A percentile compares a stretch with the other conserved stretches of the same genome.
phyloP scores from a whole-genome alignment of 2,113 vertebrate species.

The Hydrochoerus hydrochaeris region DNA sequence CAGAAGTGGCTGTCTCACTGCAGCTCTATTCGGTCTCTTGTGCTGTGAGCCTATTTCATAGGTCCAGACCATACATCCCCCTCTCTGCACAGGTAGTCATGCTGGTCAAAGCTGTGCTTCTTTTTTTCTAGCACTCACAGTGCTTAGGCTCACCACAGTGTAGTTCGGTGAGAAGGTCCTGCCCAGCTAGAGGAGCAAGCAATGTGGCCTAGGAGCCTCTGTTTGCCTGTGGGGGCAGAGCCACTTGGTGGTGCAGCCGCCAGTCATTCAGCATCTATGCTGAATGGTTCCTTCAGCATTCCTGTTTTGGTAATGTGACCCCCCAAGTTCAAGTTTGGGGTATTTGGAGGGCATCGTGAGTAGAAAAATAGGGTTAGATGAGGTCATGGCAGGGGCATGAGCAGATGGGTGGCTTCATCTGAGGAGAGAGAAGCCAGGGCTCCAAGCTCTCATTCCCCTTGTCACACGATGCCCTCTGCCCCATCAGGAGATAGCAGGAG shows the following conservation, averaged over 20 bases:
- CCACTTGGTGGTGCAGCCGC: background rate
- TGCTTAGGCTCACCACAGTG: background rate
- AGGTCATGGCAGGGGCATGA: background rate
- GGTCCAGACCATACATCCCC: background rate
- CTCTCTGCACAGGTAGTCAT: background rate
- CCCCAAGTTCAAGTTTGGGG: too few relatives aligned
- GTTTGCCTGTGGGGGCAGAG: background rate
- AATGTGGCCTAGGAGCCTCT: background rate
- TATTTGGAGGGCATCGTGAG: background rate
- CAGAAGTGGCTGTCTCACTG: background rate
- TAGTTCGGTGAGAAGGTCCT: background rate
- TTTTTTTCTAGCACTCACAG: background rate
- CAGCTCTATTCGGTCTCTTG: background rate
- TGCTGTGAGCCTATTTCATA: background rate
- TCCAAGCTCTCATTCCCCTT: background rate
- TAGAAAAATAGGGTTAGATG: background rate
- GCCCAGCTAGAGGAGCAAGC: background rate
- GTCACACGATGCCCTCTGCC: background rate
- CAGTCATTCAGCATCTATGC: background rate
- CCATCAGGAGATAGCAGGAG: background rate
- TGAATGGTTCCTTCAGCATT: background rate
- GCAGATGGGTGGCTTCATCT: background rate
- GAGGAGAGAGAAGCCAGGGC: background rate
- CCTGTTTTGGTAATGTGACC: background rate
- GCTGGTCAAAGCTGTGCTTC: background rate